Base-by-base conservation (phyloP, 2,113 vertebrate genomes). In the Melanostigma gelatinosum region DNA sequence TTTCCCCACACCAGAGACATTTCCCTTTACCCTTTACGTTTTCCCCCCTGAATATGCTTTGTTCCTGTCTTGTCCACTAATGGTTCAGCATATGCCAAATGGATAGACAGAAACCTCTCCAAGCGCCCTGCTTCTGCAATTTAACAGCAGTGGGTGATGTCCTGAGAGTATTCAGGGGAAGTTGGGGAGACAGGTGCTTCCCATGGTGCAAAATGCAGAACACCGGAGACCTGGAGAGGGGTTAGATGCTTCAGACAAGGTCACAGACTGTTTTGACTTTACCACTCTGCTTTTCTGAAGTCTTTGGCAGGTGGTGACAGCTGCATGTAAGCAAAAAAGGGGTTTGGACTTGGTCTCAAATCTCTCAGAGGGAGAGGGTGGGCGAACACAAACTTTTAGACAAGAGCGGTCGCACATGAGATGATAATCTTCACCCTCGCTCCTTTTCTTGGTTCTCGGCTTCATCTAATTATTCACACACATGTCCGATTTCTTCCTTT, bases 261-360 rank as follows among this genome's bases (percentile, higher is more conserved):
- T 89, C 92, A 87, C 18, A 54, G 52, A 79, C 82, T 95, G 93
- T 94, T 95, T 95, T 93, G 93, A 93, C 90, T 93, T 85, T 77
- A 42, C 69, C 65, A 18, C 85, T 92, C 83, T 52, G 77, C 67
- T 87, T 87, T 82, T 75, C 64, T 66, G 82, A 75, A 77, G 82
- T 79, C 85, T 93, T 87, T 89, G 85, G 67, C 88, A 89, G 84
- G 92, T 92, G 93, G 79, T 93, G 94, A 94, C 93, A 94, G 94
- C 89, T 88, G 83, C 52, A 74, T 80, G 75, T 89, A 87, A 91
- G 92, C 93, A 93, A 85, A 82, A 82, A 27, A 52, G 81, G 84
- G 84, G 42, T 83, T 84, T 85, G 64, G 70, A 40, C 63, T 83
- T 57, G 64, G 77, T 72, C 79, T 89, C 54, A 71, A 77, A 55